These are phyloP conservation scores for Chiroxiphia lanceolata DNA, from an alignment of 2,797 vertebrate species.

Conservation along the genomic window DNA sequence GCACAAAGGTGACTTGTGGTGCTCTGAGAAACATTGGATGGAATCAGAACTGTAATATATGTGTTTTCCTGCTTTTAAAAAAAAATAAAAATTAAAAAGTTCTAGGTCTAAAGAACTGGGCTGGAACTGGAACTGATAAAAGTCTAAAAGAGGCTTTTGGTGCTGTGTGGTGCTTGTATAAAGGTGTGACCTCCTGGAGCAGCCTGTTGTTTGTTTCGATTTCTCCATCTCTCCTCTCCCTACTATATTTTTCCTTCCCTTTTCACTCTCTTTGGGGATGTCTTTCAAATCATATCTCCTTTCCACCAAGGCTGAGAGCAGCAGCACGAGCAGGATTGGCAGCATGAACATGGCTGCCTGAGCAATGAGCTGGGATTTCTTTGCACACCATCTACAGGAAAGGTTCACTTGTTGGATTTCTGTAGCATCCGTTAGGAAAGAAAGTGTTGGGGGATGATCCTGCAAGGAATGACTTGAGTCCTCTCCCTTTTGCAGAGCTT, in stretches of 20 bases:
- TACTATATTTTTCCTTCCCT: not conserved
- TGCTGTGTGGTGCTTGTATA: not conserved
- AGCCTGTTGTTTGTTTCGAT: not conserved
- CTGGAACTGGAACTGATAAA: not conserved
- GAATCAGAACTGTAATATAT: not conserved
- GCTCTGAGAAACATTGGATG: not conserved
- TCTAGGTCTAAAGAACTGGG: not conserved
- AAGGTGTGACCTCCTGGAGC: not conserved
- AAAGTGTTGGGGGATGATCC: not conserved
- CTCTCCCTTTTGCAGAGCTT: not conserved
- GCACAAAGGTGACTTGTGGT: not conserved
- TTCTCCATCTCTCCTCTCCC: not conserved
- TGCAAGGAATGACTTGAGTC: not conserved
- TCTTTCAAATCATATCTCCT: not conserved
- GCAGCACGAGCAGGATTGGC: not conserved
- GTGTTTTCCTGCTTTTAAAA: not conserved
- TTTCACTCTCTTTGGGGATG: not conserved
- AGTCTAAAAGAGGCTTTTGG: not conserved
- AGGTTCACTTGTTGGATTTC: not conserved
- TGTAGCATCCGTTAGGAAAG: not conserved
- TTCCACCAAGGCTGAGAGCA: not conserved
- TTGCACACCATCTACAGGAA: not conserved
- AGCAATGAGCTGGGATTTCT: not conserved
- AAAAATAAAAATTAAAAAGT: not conserved
- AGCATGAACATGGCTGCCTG: not conserved